phyloP scores from a whole-genome alignment of 2,113 vertebrate species.

The Potamarius usumacintae region DNA sequence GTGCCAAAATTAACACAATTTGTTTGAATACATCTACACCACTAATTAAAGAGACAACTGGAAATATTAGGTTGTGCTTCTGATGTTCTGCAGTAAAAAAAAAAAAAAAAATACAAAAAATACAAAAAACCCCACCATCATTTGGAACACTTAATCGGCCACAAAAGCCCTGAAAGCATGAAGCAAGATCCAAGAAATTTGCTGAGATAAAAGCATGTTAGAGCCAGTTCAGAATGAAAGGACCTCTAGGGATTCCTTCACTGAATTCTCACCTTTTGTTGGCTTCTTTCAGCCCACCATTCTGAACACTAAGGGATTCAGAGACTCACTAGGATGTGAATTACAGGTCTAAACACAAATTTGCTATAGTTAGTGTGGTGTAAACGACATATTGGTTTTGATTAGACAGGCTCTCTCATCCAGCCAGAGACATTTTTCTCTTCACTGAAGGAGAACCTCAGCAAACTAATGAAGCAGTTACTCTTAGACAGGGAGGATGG shows the following conservation, averaged over 20 bases:
- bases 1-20: conserved; percentile 46
- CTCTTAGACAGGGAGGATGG: conserved; percentile 50
- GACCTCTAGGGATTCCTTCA: conserved; percentile 21
- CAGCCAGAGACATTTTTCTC: conserved; percentile 32
- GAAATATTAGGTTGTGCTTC: conserved; percentile 18
- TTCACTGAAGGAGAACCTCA: conserved; percentile 4
- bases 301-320: conserved; percentile 49
- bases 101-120: background rate
- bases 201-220: conserved; percentile 33
- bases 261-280: conserved; percentile 42
- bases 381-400: conserved; percentile 50
- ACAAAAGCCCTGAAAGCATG: conserved; percentile 34
- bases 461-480: conserved; percentile 64
- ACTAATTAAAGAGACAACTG: conserved; percentile 56
- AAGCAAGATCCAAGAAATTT: conserved; percentile 21
- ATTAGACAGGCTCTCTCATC: conserved; percentile 50
- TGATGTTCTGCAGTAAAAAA: conserved; percentile 8
- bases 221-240: conserved; percentile 10
- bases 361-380: conserved; percentile 55
- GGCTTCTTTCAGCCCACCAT: conserved; percentile 16
- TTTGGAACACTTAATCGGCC: conserved; percentile 19
- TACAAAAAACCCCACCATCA: background rate
- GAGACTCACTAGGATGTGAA: conserved; percentile 48
- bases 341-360: conserved; percentile 58
- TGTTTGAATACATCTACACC: conserved; percentile 34